Base-by-base conservation (phyloP, 1,140 invertebrate genomes). In the Calephelis virginiensis region DNA sequence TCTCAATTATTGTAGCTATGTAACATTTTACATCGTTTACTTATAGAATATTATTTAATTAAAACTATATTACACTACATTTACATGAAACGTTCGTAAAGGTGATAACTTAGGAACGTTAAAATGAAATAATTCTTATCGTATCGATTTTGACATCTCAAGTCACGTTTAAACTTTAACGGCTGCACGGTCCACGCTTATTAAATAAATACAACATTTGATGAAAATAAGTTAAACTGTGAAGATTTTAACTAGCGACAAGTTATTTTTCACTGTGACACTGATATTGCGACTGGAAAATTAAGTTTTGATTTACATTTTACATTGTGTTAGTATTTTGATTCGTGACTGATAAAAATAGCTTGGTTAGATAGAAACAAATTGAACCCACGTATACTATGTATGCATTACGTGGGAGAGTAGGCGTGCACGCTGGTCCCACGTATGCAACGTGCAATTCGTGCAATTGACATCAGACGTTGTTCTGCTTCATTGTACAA, bases 151-250 rank as follows among this genome's bases (percentile, higher is more conserved):
- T 28, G 53, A 56, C 53, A 56, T 56, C 17, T 56, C 28, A 56
- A 56, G 53, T 56, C 63, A 66, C 62, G 61, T 70, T 61, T 45
- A 64, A 43, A 50, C 56, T 37, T 60, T 76, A 14, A 43, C 56
- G 10, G 66, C 70, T 63, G 63, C 75, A 60, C 43, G 43, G 50
- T 61, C 38, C 53, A 78, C 70, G 76, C 70, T 40, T 69, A 74
- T 76, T 68, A 75, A 72, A 71, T 59, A 67, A 71, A 73, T 66
- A 71, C 68, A 68, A 71, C 48, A 67, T 73, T 72, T 69, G 69
- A 72, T 74, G 63, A 69, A 72, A 56, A 62, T 61, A 60, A 60
- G 60, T 75, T 64, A 65, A 60, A 75, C 61, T 71, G 56, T 73
- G 69, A 70, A 70, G 46, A 61, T 67, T 59, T 38, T n/a, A 9